Percentiles rank a stretch among this genome's conserved stretches.
Evolutionary conservation across 2,797 vertebrate species (phyloP).

Genomic region (Podarcis lilfordi): DNA sequence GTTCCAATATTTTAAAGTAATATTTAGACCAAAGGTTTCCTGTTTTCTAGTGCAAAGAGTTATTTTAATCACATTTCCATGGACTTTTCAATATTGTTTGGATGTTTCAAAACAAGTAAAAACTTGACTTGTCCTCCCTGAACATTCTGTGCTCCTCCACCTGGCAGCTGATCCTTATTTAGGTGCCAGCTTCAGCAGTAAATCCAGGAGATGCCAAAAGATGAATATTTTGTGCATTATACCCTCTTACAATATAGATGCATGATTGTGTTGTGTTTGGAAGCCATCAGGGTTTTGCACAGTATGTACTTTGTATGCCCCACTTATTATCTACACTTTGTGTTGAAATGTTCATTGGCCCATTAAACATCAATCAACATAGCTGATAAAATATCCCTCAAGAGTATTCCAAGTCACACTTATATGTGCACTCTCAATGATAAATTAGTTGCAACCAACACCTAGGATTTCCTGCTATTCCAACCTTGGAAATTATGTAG

Average conservation of each 20-base stretch:
- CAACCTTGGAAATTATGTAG: not conserved
- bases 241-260: not conserved
- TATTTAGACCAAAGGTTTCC: conserved; percentile 20
- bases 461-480: conserved; percentile 4
- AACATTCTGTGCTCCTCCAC: conserved; percentile 60
- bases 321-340: not conserved
- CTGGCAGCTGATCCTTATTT: conserved; percentile 44
- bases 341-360: not conserved
- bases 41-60: conserved; percentile 12
- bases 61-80: conserved; percentile 57
- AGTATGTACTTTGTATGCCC: not conserved
- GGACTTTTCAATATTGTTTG: conserved; percentile 50
- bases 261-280: not conserved
- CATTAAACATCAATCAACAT: not conserved
- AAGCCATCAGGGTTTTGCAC: not conserved
- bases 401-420: not conserved
- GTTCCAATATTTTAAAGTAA: not conserved
- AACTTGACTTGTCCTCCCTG: conserved; percentile 60
- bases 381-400: conserved; percentile 4
- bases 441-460: not conserved
- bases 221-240: conserved; percentile 18
- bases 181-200: conserved; percentile 21
- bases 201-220: conserved; percentile 7
- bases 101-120: conserved; percentile 69
- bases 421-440: not conserved